A percentile compares a stretch with the other conserved stretches of the same genome.
These are phyloP conservation scores for Ichneumoninae sp. DNA, from an alignment of 2,888 invertebrate genomes.

Conservation along the genomic window DNA sequence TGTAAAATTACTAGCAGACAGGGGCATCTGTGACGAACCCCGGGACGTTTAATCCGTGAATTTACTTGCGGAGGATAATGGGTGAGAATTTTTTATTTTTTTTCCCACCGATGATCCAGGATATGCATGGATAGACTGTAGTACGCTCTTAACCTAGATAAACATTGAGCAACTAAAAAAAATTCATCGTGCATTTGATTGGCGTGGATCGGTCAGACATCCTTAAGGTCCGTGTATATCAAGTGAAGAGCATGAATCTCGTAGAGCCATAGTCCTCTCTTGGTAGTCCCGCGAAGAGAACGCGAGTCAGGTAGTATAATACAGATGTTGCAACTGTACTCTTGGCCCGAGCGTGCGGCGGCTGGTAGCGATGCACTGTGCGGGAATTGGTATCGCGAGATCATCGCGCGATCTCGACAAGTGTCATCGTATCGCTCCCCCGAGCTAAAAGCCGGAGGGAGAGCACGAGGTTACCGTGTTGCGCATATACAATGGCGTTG, in stretches of 20 bases:
- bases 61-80: not conserved
- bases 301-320: constrained; percentile 55
- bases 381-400: constrained; percentile 63
- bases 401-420: constrained; percentile 67
- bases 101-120: not conserved
- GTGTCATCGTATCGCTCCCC: constrained; percentile 63
- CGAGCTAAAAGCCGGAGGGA: constrained; percentile 39
- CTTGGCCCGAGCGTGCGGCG: constrained; percentile 40
- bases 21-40: not conserved
- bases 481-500: constrained; percentile 40
- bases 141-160: not conserved
- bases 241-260: constrained; percentile 2
- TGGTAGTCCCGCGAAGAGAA: constrained; percentile 1
- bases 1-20: not conserved
- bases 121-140: not conserved
- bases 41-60: not conserved
- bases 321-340: constrained; percentile 63
- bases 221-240: not conserved
- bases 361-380: constrained; percentile 47
- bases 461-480: constrained; percentile 62
- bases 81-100: not conserved
- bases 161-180: not conserved
- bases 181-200: not conserved
- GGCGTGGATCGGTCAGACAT: not conserved
- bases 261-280: not conserved